Conservation (phyloP, 2,888 invertebrate genomes). For the Agrochola circellaris region DNA sequence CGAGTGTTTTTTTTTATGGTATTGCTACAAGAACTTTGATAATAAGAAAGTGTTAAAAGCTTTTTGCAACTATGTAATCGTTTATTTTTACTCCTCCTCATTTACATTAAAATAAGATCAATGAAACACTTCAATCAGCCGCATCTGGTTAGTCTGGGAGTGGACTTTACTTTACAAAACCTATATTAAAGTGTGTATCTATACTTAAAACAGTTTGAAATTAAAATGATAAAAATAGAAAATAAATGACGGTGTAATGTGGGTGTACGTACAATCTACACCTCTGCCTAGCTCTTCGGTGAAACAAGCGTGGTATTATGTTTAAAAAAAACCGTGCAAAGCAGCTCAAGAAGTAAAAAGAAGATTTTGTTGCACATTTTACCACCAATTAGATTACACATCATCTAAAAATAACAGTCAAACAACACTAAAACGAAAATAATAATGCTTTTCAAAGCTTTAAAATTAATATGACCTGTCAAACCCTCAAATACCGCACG, state of each 20-base stretch:
- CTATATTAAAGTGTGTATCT: neutral
- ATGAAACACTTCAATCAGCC: constrained; percentile 35
- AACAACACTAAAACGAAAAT: constrained; percentile 14
- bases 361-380: constrained; percentile 8
- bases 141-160: constrained; percentile 29
- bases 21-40: neutral
- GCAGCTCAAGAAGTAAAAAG: neutral
- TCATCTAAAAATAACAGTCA: constrained; percentile 1
- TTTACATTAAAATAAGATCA: constrained; percentile 29
- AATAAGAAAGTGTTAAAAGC: neutral
- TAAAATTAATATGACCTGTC: constrained; percentile 36
- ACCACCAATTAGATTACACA: constrained; percentile 7
- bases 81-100: constrained; percentile 1
- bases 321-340: neutral
- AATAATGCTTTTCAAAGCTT: constrained; percentile 11
- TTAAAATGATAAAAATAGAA: neutral
- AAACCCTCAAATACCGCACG: constrained; percentile 32
- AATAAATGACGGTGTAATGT: no score
- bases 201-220: neutral
- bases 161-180: constrained; percentile 4
- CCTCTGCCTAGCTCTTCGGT: no score
- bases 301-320: no score
- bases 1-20: neutral
- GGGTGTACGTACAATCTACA: no score
- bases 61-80: neutral